Base-by-base conservation (phyloP, 2,888 invertebrate genomes). In the Cerastoderma edule region DNA sequence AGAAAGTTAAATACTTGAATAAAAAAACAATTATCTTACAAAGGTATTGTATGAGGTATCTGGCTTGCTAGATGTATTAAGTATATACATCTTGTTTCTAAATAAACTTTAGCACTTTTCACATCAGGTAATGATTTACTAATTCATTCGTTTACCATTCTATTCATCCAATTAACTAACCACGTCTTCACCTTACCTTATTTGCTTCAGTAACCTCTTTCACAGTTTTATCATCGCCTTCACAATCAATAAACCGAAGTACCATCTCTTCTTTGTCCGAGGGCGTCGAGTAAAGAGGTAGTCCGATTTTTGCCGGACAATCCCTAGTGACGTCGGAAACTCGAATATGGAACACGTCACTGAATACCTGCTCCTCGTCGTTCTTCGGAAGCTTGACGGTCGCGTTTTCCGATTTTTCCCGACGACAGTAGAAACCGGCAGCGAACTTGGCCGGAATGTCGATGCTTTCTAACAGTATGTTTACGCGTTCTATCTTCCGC, bases 291-390 rank as follows among this genome's bases (percentile, higher is more conserved):
- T 77, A 81, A 50, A 81, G 50, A 8, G 80, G 80, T n/a, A 81
- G 65, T 24, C 50, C 48, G 35, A 81, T 67, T 57, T 72, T 70
- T 8, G 69, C 68, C 19, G 44, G 50, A 64, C 77, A 77, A 32
- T 77, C 72, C 46, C 64, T 32, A 30, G 75, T 78, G 6, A 64
- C 70, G 33, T 81, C 75, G 27, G 75, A 75, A 5, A 78, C 65
- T 32, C 72, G 65, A 10, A 81, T 63, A 57, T 81, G 74, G 44
- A 72, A 81, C n/a, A 78, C 76, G 32, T 81, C 80, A 32, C 80
- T 78, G 28, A 75, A 69, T 13, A 72, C 35, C 0, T 56, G 53
- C 33, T 81, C 80, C 6, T 81, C 80, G 8, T 69, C 67, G 39
- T 60, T 30, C 5, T 39, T 53, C 16, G 54, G 44, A 10, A 81